Conservation (phyloP, 1,140 invertebrate species). For the Aphaenogaster ashmeadi region DNA sequence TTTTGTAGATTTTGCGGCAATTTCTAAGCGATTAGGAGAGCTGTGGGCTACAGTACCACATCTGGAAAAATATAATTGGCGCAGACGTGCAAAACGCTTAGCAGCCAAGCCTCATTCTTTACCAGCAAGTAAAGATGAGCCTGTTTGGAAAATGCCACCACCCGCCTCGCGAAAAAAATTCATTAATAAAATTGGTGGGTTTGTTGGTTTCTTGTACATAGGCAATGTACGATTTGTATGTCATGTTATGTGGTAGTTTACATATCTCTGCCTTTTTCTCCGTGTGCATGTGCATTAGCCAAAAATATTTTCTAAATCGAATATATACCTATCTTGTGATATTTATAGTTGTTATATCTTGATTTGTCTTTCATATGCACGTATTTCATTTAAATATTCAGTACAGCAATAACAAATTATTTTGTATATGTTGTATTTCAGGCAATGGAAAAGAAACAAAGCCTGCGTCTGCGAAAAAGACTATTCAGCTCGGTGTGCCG, state of each 20-base stretch:
- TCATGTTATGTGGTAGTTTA: slow-evolving; percentile 62
- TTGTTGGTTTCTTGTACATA: slow-evolving; percentile 64
- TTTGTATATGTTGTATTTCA: slow-evolving; percentile 68
- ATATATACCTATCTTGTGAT: slow-evolving; percentile 56
- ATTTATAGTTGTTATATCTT: slow-evolving; percentile 61
- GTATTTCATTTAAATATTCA: slow-evolving; percentile 36
- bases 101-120: slow-evolving; percentile 87
- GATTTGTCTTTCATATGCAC: slow-evolving; percentile 49
- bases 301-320: slow-evolving; percentile 30
- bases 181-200: slow-evolving; percentile 86
- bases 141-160: slow-evolving; percentile 85
- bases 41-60: slow-evolving; percentile 93
- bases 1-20: slow-evolving; percentile 91
- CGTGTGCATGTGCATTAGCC: slow-evolving; percentile 74
- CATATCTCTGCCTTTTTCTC: slow-evolving; percentile 52
- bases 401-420: background rate
- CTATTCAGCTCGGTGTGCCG: slow-evolving; percentile 85
- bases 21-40: slow-evolving; percentile 93
- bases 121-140: slow-evolving; percentile 80
- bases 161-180: slow-evolving; percentile 85
- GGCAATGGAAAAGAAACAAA: slow-evolving; percentile 82
- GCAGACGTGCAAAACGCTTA: slow-evolving; percentile 91
- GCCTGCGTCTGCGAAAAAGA: slow-evolving; percentile 81
- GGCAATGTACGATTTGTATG: slow-evolving; percentile 61
- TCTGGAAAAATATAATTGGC: slow-evolving; percentile 90